Evolutionary conservation across 2,888 invertebrate genomes (phyloP), one percentile per base, ranked within the genome.

Genomic region (Chrysopilus asiliformis): DNA sequence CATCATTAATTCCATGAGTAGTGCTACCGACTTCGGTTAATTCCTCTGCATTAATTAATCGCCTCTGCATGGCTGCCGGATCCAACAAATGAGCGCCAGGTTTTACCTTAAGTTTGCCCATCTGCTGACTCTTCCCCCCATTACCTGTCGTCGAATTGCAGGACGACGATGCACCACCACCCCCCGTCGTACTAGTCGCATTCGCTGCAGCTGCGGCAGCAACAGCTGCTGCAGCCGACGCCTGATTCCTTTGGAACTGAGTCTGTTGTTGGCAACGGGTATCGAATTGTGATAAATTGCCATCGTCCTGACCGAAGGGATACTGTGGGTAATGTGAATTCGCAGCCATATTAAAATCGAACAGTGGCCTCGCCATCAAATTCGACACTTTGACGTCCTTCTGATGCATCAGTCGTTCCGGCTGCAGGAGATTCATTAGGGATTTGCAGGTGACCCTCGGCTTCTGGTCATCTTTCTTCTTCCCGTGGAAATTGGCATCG

Each of bases 11-110:
- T 40, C 68, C 68, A 46, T 69, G 69, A 33, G 74, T 74, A 27
- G 75, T 75, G 56, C 74, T 75, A 46, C 75, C 75, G 27, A 75
- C 73, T 55, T 76, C 76, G 2, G 73, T 66, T 49, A 64, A 52
- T 24, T 69, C 69, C 25, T 75, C 75, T 18, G 25, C 45, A 47
- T 57, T 61, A 41, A 60, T 60, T 47, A 62, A 61, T 46, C 55
- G 66, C 60, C 64, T 42, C 64, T 66, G 64, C 27, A 66, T 53
- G 56, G 64, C 55, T 19, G 59, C 53, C 24, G 68, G 66, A 53
- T 68, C 67, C 52, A 71, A 52, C 43, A 71, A 52, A 47, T 72
- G 71, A 41, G 70, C 66, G 45, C 72, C 64, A 32, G 69, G 67
- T 49, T 69, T 72, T 32, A 69, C 68, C 53, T 67, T 68, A 41